Evolutionary conservation across 2,888 invertebrate species (phyloP).

Genomic region (Lasioglossum villosulum): DNA sequence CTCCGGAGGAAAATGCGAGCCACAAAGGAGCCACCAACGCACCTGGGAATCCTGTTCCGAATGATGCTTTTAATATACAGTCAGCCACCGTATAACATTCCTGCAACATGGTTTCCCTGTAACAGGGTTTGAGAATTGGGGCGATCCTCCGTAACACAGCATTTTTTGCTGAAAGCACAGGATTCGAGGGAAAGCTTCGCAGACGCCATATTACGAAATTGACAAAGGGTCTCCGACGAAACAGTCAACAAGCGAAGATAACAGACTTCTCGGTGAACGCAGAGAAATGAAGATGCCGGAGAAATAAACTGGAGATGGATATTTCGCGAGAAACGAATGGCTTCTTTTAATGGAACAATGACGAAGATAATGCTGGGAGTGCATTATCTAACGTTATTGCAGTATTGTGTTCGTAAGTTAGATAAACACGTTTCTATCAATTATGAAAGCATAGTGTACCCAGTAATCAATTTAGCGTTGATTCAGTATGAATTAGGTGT

Average conservation of each 20-base stretch:
- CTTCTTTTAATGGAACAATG: neutral
- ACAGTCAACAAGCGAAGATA: neutral
- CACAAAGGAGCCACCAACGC: neutral
- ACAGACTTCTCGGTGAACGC: neutral
- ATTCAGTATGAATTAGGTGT: too few relatives aligned
- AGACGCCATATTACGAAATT: neutral
- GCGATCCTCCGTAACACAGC: neutral
- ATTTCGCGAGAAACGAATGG: neutral
- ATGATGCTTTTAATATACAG: neutral
- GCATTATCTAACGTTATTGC: neutral
- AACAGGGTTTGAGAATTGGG: neutral
- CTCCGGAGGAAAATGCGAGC: neutral
- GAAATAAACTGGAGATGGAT: neutral
- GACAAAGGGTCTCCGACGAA: neutral
- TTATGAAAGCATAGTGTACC: neutral
- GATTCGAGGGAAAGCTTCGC: neutral
- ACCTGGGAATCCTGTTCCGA: neutral
- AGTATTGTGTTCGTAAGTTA: neutral
- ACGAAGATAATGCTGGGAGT: neutral
- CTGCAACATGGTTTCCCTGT: neutral
- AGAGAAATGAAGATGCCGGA: neutral
- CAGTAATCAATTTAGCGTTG: too few relatives aligned
- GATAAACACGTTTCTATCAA: neutral
- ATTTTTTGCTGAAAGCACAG: neutral
- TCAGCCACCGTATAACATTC: neutral